A percentile compares a stretch with the other conserved stretches of the same genome.
Conservation (phyloP, 2,113 vertebrate genomes). For the Myocastor coypus region DNA sequence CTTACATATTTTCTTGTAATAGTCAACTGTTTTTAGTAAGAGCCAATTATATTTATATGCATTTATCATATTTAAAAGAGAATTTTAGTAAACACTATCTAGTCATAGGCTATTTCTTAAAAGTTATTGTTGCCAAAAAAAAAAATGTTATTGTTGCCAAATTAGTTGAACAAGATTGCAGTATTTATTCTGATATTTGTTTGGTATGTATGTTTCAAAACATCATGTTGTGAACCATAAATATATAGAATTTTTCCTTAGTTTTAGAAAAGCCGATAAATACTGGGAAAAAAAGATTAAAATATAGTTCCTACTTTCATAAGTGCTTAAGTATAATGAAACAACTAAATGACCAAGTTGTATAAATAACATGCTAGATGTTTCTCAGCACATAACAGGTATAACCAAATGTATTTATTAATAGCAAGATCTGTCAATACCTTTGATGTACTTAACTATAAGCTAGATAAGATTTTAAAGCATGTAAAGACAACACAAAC, state of each 20-base stretch:
- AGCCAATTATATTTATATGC: not conserved
- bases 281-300: not conserved
- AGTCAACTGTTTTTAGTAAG: slow-evolving; percentile 27
- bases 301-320: not conserved
- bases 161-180: not conserved
- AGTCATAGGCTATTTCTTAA: not conserved
- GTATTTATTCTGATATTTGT: not conserved
- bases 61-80: slow-evolving; percentile 21
- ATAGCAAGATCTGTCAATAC: not conserved
- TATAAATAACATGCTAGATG: not conserved
- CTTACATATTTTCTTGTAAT: slow-evolving; percentile 22
- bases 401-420: not conserved
- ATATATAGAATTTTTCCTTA: not conserved
- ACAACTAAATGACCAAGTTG: not conserved
- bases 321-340: not conserved
- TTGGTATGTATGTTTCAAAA: not conserved
- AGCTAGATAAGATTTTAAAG: not conserved
- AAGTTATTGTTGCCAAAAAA: not conserved
- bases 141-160: not conserved
- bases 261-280: not conserved
- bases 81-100: not conserved
- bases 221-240: not conserved
- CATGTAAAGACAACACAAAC: not conserved
- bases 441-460: not conserved
- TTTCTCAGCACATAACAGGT: not conserved